Evolutionary conservation across 1,140 invertebrate genomes (phyloP).

Genomic region (Leptopilina clavipes): DNA sequence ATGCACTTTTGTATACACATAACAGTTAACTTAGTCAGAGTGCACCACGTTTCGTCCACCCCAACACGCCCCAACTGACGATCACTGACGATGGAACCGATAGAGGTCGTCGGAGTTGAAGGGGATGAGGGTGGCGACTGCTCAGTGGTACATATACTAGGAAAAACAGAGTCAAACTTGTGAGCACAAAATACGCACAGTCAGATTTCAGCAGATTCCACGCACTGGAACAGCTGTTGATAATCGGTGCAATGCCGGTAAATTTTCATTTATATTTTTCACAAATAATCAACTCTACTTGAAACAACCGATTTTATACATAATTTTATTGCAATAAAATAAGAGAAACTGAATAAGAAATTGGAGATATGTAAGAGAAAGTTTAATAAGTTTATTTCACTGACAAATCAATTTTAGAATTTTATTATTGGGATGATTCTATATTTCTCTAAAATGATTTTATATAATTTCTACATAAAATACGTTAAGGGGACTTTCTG

Average conservation of each 20-base stretch:
- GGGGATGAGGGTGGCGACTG: slow-evolving; percentile 41
- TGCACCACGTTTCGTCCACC: slow-evolving; percentile 49
- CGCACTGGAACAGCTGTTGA: neutral
- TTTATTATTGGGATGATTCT: too few species aligned
- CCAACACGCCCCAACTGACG: slow-evolving; percentile 60
- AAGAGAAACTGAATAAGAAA: too few species aligned
- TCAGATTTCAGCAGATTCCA: neutral
- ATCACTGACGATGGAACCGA: slow-evolving; percentile 21
- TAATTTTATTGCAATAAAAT: too few species aligned
- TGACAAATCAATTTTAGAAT: too few species aligned
- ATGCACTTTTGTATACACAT: slow-evolving; percentile 45
- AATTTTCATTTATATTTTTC: neutral
- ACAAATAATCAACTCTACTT: neutral
- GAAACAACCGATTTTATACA: too few species aligned
- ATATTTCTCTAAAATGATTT: too few species aligned
- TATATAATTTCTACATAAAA: too few species aligned
- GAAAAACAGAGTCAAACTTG: neutral
- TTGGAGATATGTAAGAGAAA: too few species aligned
- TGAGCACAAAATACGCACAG: neutral
- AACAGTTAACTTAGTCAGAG: slow-evolving; percentile 50
- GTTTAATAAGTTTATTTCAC: too few species aligned
- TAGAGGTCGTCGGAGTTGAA: slow-evolving; percentile 56
- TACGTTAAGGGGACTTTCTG: too few species aligned
- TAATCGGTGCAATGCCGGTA: slow-evolving; percentile 8
- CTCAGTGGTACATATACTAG: slow-evolving; percentile 4